phyloP scores from a whole-genome alignment of 2,113 vertebrate genomes.

The Perca flavescens region DNA sequence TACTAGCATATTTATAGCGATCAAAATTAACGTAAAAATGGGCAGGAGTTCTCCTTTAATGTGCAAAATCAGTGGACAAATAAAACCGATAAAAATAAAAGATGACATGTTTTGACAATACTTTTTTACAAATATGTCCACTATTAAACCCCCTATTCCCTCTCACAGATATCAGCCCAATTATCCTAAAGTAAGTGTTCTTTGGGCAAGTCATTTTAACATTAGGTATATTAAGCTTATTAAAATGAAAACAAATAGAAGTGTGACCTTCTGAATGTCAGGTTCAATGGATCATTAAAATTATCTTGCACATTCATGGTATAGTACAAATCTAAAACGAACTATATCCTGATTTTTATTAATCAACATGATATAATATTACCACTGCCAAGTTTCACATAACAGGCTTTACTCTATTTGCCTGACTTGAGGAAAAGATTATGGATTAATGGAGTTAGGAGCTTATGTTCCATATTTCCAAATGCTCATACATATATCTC shows the following conservation, averaged over 20 bases:
- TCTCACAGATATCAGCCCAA: neutral
- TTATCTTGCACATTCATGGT: neutral
- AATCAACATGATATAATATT: conserved; percentile 34
- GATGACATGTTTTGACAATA: neutral
- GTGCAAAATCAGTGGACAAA: neutral
- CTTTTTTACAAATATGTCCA: neutral
- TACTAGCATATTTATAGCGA: no score
- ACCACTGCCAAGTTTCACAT: conserved; percentile 22
- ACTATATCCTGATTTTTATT: conserved; percentile 27
- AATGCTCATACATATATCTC: conserved; percentile 26
- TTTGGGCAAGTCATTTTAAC: neutral
- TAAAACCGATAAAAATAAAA: neutral
- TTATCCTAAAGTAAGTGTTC: neutral
- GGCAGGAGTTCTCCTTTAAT: no score
- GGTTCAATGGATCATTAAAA: conserved; percentile 8
- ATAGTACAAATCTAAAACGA: conserved; percentile 13
- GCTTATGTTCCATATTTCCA: neutral
- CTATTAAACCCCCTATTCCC: neutral
- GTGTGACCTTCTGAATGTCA: conserved; percentile 33
- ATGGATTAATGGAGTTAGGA: neutral
- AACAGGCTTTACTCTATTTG: conserved; percentile 43
- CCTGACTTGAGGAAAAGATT: conserved; percentile 39
- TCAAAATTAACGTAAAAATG: no score
- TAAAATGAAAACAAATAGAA: neutral
- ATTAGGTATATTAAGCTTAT: neutral